Conservation (phyloP, 2,113 vertebrate genomes). For the Odobenus rosmarus region DNA sequence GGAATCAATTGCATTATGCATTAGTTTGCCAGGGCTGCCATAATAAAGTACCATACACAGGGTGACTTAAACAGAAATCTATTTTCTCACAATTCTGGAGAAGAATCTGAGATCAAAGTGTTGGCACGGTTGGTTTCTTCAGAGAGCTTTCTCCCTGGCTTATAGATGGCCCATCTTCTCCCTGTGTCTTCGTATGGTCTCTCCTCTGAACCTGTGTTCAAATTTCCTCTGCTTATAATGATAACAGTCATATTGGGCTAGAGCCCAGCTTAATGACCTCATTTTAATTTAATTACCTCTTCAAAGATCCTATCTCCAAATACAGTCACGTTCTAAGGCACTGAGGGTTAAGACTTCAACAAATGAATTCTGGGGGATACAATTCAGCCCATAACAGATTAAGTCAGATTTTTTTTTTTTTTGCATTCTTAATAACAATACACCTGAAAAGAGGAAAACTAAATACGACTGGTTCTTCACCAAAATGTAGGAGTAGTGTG, state of each 20-base stretch:
- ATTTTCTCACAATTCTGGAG: not conserved
- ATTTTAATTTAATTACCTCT: not conserved
- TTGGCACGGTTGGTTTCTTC: not conserved
- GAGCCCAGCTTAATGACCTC: not conserved
- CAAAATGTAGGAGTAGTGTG: not conserved
- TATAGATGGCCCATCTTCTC: not conserved
- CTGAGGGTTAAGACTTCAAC: not conserved
- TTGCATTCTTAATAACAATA: not conserved
- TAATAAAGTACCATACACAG: not conserved
- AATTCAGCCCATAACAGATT: not conserved
- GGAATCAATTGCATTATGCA: not conserved
- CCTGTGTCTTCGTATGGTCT: not conserved
- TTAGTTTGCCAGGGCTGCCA: not conserved
- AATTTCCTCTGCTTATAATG: not conserved
- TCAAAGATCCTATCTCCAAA: not conserved
- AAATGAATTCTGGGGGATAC: not conserved
- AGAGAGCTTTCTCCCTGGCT: not conserved
- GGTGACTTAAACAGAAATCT: not conserved
- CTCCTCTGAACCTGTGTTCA: not conserved
- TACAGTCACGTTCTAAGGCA: not conserved
- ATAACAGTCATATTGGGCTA: not conserved
- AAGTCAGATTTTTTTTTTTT: slow-evolving; percentile 4
- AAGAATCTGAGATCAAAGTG: not conserved
- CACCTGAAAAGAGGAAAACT: not conserved
- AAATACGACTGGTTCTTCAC: not conserved